Evolutionary conservation across 2,888 invertebrate species (phyloP).

Genomic region (Lissocephala sabroskyi): DNA sequence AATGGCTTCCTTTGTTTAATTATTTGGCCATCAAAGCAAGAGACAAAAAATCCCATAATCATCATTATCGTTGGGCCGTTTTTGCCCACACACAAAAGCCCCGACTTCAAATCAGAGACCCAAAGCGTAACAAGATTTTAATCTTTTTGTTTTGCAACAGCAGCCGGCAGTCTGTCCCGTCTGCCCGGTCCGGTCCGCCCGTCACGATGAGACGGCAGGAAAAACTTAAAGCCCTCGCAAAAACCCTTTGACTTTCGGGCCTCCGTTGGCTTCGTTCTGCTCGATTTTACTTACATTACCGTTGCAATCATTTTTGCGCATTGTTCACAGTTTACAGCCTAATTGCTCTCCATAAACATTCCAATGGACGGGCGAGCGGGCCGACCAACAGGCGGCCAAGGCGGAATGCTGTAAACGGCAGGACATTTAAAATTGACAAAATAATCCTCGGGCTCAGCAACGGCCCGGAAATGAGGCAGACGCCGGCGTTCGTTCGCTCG

Average conservation of each 20-base stretch:
- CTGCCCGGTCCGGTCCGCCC: no score
- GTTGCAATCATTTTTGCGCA: conserved; percentile 52
- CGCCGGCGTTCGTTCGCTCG: no score
- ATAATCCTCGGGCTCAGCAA: conserved; percentile 61
- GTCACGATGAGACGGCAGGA: conserved; percentile 50
- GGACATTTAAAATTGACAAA: conserved; percentile 66
- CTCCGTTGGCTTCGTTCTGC: conserved; percentile 13
- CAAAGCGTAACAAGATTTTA: conserved; percentile 55
- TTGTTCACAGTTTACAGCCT: conserved; percentile 58
- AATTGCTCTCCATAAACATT: conserved; percentile 69
- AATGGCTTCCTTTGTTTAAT: no score
- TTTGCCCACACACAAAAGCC: conserved; percentile 24
- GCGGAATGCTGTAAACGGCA: conserved; percentile 62
- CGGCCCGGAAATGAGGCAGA: conserved; percentile 29
- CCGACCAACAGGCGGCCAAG: conserved; percentile 18
- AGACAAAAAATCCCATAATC: background rate
- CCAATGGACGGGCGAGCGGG: conserved; percentile 18
- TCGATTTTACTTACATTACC: conserved; percentile 45
- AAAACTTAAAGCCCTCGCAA: background rate
- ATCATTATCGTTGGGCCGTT: background rate
- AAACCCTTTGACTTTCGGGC: conserved; percentile 10
- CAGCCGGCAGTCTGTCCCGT: background rate
- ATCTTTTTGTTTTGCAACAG: conserved; percentile 35
- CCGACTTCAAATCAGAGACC: conserved; percentile 50
- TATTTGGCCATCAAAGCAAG: conserved; percentile 18